Conservation (phyloP, 2,888 invertebrate genomes). For the Tenthredo distinguenda region DNA sequence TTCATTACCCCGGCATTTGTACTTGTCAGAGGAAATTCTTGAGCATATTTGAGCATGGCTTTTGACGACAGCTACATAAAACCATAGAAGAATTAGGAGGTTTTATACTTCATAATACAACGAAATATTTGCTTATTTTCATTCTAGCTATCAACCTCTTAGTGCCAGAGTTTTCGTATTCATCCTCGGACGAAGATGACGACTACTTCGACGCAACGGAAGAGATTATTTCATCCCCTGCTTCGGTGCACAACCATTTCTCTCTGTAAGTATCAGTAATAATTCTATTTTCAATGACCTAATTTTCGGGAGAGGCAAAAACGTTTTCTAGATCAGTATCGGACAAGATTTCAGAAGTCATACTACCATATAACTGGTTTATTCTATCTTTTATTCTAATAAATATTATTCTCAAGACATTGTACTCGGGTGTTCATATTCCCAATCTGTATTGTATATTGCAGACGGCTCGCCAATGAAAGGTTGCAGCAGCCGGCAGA, state of each 20-base stretch:
- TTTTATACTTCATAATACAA: not conserved
- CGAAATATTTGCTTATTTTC: not conserved
- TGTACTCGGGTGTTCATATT: not conserved
- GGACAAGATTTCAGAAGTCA: too few relatives aligned
- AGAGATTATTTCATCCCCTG: constrained; percentile 77
- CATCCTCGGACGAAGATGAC: constrained; percentile 98
- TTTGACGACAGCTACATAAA: constrained; percentile 13
- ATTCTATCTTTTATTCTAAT: too few relatives aligned
- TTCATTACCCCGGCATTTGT: not conserved
- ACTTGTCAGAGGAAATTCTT: not conserved
- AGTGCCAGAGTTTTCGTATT: constrained; percentile 96
- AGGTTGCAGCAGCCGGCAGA: constrained; percentile 65
- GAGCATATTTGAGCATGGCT: not conserved
- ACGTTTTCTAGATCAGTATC: too few relatives aligned
- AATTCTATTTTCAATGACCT: not conserved
- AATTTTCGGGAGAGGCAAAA: not conserved
- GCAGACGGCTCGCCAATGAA: constrained; percentile 70
- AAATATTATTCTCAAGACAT: not conserved
- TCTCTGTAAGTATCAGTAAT: constrained; percentile 64
- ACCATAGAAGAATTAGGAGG: not conserved
- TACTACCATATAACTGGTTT: too few relatives aligned
- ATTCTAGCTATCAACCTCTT: constrained; percentile 82
- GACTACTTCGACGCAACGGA: constrained; percentile 97
- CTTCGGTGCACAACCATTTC: constrained; percentile 67
- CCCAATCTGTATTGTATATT: constrained; percentile 46